Percentiles rank a stretch among this genome's conserved stretches.
These are phyloP conservation scores for Eciton burchellii DNA, from an alignment of 1,140 invertebrate genomes.

Conservation along the genomic window DNA sequence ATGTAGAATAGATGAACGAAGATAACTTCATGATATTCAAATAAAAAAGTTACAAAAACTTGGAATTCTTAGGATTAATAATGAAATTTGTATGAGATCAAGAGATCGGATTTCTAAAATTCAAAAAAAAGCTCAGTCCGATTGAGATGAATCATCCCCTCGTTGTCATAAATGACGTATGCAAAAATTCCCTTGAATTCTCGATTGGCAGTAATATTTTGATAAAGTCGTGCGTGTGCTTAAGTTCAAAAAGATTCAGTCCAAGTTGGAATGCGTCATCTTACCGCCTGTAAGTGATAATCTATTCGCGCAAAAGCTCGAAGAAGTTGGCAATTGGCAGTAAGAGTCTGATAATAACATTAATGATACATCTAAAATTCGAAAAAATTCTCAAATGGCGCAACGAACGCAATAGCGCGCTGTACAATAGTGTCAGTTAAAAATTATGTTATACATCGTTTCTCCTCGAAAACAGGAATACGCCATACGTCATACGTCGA, in stretches of 20 bases:
- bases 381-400: conserved; percentile 25
- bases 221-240: not conserved
- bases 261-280: conserved; percentile 21
- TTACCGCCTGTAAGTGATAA: conserved; percentile 1
- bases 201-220: not conserved
- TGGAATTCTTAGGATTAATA: not conserved
- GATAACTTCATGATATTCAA: not conserved
- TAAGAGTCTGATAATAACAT: conserved; percentile 44
- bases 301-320: conserved; percentile 14
- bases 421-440: conserved; percentile 7
- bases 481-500: no score
- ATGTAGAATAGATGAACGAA: not conserved
- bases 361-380: conserved; percentile 41
- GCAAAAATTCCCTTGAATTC: not conserved
- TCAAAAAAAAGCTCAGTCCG: not conserved
- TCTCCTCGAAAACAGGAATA: not conserved
- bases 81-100: conserved; percentile 18
- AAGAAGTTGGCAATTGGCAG: conserved; percentile 27
- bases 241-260: conserved; percentile 4
- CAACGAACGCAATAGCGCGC: not conserved
- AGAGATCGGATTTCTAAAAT: not conserved
- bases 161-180: not conserved
- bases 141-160: not conserved
- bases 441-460: conserved; percentile 7
- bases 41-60: conserved; percentile 22